Evolutionary conservation across 2,888 invertebrate species (phyloP), one percentile per base, ranked within the genome.

Genomic region (Cephus sareptanus): DNA sequence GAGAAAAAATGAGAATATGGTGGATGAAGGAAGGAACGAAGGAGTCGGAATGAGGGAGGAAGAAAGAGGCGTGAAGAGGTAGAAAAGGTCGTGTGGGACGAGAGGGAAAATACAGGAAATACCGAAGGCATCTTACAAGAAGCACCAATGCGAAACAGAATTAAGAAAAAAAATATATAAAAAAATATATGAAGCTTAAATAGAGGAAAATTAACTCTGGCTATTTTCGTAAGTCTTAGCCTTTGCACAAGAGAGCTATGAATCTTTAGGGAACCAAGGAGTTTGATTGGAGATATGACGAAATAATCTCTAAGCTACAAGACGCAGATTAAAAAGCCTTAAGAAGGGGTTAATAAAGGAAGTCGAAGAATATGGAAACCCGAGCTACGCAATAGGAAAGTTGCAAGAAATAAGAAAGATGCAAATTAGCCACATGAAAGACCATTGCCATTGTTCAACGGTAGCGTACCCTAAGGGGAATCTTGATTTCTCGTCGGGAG

Each of bases 61-160:
- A 70, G 30, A 70, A 33, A 70, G 11, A 30, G 33, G 3, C 15
- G 15, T 6, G 15, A 15, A 9, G 11, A 30, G 23, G 73, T 78
- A 37, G 75, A 78, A 80, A 74, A 75, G 74, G 15, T 6, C 40
- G 6, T 40, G 15, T 15, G 40, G 15, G 13, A 40, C 15, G 13
- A 73, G 23, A 74, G 69, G 3, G 69, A 37, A 15, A 15, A 40
- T 40, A 40, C 15, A 40, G 40, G 15, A 40, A 70, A 68, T 71
- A 77, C 74, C 80, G 74, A 77, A 75, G 11, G n/a, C 12, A 56
- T 23, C 70, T 33, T 12, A 2, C 37, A 75, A 23, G 69, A 31
- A 77, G 75, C 74, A 77, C 75, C 33, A 76, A 70, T 34, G 74
- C n/a, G 73, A 75, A 73, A 30, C 3, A 6, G 40, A 40, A 40